Evolutionary conservation across 2,888 invertebrate genomes (phyloP).

Genomic region (Lamellibrachia columna): DNA sequence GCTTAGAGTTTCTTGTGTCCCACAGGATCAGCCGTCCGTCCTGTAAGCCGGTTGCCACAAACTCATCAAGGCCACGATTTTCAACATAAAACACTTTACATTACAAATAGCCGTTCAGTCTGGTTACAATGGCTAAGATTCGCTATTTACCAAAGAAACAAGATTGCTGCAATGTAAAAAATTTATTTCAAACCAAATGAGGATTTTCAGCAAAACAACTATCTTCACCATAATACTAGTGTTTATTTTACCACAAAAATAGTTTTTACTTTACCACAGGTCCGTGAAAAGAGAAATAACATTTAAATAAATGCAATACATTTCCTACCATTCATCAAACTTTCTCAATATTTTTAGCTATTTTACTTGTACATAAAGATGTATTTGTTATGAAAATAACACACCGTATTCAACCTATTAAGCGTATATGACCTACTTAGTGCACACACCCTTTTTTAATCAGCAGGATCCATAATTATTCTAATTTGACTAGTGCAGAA

Average conservation of each 20-base stretch:
- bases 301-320: neutral
- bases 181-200: too few relatives aligned
- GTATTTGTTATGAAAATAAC: too few relatives aligned
- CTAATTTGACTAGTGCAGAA: too few relatives aligned
- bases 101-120: neutral
- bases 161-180: too few relatives aligned
- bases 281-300: neutral
- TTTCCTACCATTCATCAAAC: neutral
- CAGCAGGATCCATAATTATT: too few relatives aligned
- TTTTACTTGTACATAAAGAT: too few relatives aligned
- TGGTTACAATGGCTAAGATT: neutral
- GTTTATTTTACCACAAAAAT: neutral
- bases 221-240: neutral
- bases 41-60: constrained; percentile 46
- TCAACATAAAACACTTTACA: neutral
- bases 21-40: constrained; percentile 71
- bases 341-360: neutral
- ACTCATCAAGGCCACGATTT: constrained; percentile 9
- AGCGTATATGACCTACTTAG: too few relatives aligned
- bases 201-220: neutral
- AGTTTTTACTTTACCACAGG: neutral
- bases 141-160: neutral
- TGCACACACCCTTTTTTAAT: too few relatives aligned
- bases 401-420: too few relatives aligned
- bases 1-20: constrained; percentile 69